These are phyloP conservation scores for Willisornis vidua DNA, from an alignment of 2,113 vertebrate genomes.

Conservation along the genomic window DNA sequence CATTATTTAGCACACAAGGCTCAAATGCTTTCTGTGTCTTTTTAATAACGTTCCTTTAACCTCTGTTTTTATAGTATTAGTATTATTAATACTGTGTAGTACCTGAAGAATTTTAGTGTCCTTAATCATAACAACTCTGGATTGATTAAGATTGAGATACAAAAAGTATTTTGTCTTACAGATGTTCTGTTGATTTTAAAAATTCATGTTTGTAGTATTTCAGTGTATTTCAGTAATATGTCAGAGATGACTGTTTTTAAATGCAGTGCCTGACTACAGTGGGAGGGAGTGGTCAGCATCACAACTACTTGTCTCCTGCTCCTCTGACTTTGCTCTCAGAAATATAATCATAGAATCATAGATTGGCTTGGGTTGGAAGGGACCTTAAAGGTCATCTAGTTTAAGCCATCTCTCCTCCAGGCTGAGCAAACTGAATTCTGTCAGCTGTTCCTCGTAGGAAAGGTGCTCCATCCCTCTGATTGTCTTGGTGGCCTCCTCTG, in stretches of 20 bases:
- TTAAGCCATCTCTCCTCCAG: not conserved
- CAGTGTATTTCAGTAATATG: not conserved
- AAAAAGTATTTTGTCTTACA: not conserved
- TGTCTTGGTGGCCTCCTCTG: not conserved
- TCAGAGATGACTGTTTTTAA: not conserved
- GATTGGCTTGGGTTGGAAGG: not conserved
- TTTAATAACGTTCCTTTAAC: not conserved
- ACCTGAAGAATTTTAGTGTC: not conserved
- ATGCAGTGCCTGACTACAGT: not conserved
- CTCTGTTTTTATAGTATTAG: not conserved
- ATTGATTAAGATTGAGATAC: not conserved
- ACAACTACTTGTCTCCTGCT: not conserved
- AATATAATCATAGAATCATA: not conserved
- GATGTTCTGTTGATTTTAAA: not conserved
- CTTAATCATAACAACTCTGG: not conserved
- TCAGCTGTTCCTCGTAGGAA: not conserved
- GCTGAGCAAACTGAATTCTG: not conserved
- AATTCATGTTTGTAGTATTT: not conserved
- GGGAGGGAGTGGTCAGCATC: not conserved
- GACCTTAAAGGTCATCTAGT: not conserved
- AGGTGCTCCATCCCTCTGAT: not conserved
- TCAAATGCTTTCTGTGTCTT: not conserved
- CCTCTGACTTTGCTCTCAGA: not conserved
- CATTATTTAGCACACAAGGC: not conserved
- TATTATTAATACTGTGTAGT: not conserved